Evolutionary conservation across 2,797 vertebrate species (phyloP).

Genomic region (Crypturellus tataupa): DNA sequence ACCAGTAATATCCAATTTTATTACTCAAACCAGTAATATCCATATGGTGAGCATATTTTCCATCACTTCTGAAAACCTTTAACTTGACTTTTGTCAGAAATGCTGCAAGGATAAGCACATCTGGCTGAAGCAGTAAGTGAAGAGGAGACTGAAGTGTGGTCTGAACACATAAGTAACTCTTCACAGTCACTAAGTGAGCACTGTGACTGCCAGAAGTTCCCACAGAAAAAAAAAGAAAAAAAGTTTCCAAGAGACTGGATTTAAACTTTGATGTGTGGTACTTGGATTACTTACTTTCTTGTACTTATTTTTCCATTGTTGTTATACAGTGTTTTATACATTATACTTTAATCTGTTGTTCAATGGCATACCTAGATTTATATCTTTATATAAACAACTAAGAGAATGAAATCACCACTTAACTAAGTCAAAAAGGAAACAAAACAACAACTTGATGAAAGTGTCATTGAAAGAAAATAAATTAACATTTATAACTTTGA

Average conservation of each 20-base stretch:
- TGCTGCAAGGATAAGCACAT: not conserved
- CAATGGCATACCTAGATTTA: not conserved
- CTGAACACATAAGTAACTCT: constrained; percentile 32
- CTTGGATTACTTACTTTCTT: constrained; percentile 35
- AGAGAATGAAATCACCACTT: not conserved
- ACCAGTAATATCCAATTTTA: not conserved
- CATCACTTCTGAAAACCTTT: not conserved
- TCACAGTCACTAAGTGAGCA: not conserved
- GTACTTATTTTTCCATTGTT: not conserved
- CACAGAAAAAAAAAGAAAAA: not conserved
- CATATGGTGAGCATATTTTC: not conserved
- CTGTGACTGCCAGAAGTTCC: not conserved
- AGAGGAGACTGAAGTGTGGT: constrained; percentile 47
- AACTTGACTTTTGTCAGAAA: constrained; percentile 33
- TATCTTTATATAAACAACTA: not conserved
- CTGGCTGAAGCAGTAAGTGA: constrained; percentile 45
- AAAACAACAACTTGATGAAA: not conserved
- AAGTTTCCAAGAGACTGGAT: not conserved
- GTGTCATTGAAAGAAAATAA: not conserved
- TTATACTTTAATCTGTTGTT: not conserved
- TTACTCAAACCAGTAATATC: not conserved
- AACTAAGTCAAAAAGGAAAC: not conserved
- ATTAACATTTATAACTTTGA: not conserved
- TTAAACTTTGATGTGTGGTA: not conserved
- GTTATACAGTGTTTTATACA: not conserved